phyloP scores from a whole-genome alignment of 1,140 invertebrate genomes.

The Limonius californicus region DNA sequence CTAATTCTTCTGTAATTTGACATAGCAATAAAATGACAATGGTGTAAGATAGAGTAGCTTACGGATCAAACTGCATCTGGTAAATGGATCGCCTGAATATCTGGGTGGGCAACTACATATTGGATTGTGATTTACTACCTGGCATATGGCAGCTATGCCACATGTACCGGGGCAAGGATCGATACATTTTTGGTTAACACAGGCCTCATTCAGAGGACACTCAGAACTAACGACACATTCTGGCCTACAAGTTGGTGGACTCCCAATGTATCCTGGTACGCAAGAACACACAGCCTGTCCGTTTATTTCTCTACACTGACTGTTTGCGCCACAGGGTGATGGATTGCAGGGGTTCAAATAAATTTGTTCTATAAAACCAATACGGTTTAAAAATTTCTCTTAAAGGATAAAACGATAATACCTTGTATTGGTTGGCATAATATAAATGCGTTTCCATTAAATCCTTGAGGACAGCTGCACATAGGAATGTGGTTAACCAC shows the following conservation, averaged over 20 bases:
- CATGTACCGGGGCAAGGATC: slow-evolving; percentile 80
- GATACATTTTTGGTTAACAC: slow-evolving; percentile 73
- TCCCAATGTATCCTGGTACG: slow-evolving; percentile 64
- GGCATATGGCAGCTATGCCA: slow-evolving; percentile 72
- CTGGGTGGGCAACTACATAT: slow-evolving; percentile 74
- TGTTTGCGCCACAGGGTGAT: slow-evolving; percentile 66
- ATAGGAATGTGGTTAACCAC: slow-evolving; percentile 67
- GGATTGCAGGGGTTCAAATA: slow-evolving; percentile 62
- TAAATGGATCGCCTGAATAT: slow-evolving; percentile 78
- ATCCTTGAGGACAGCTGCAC: slow-evolving; percentile 63
- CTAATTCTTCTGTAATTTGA: slow-evolving; percentile 26
- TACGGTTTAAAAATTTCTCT: neutral
- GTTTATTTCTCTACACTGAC: slow-evolving; percentile 59
- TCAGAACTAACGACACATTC: slow-evolving; percentile 77
- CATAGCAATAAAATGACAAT: neutral
- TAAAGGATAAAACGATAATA: slow-evolving; percentile 39
- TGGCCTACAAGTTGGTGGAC: slow-evolving; percentile 67
- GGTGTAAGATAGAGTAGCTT: slow-evolving; percentile 31
- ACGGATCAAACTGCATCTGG: slow-evolving; percentile 53
- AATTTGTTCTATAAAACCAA: slow-evolving; percentile 30
- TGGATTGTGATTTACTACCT: slow-evolving; percentile 78
- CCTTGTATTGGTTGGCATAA: slow-evolving; percentile 55
- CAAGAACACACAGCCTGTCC: slow-evolving; percentile 71
- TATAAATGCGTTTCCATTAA: slow-evolving; percentile 68
- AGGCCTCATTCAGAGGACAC: slow-evolving; percentile 66